Base-by-base conservation (phyloP, 2,888 invertebrate genomes). In the Ophion ventricosus region DNA sequence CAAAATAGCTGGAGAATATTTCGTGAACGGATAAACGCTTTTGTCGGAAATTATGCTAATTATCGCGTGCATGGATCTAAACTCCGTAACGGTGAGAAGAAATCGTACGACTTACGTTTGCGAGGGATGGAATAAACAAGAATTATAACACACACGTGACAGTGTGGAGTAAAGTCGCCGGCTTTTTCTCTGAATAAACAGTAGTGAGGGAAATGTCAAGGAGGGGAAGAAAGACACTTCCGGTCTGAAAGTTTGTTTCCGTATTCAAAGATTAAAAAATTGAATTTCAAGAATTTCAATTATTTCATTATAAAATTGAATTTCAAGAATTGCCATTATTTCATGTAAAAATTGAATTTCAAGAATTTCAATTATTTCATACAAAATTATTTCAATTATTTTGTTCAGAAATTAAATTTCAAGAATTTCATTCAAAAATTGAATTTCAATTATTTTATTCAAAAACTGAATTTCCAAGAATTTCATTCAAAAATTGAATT, bases 51-150 rank as follows among this genome's bases (percentile, higher is more conserved):
- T 2, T 43, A 20, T 59, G 64, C 43, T 40, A 61, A 79, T 84
- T 79, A 76, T 59, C 66, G 43, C 35, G 59, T 59, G 49, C 1
- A 20, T 17, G 23, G 29, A 74, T 54, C 14, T 54, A 70, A 20
- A 40, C 5, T 11, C 2, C 17, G 17, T 10, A 54, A 23, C 8
- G 25, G 40, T 75, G 14, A 25, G 40, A 66, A 25, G 14, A 54
- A 83, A 79, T 61, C 83, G 79, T 83, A n/a, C 25, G 66, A 70
- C 59, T 75, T 64, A 72, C 66, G 70, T 76, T 83, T 25, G 3
- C 43, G 43, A n/a, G 10, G 25, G 61, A 17, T 26, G 8, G 26
- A n/a, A 17, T 29, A 63, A 29, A 63, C 35, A 26, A 63, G 61
- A 61, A 54, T 54, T 54, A 17, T 23, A 14, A 57, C 57, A 23